Base-by-base conservation (phyloP, 92 coral and sea anemone species). In the Phenganax marumi region DNA sequence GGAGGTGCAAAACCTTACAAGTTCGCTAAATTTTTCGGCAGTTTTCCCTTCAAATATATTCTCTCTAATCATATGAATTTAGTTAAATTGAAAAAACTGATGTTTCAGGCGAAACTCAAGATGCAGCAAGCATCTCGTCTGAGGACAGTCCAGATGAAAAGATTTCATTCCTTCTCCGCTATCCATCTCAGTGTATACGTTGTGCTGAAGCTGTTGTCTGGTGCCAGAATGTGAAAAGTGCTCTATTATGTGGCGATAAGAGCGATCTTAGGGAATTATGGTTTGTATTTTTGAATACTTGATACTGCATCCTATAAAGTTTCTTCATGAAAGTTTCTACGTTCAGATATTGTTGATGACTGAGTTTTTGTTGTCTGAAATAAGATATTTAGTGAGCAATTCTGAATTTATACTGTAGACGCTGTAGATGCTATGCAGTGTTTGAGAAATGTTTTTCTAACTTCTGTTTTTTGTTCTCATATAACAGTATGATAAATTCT, bases 161-260 rank as follows among this genome's bases (percentile, higher is more conserved):
- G 47, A 39, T 14, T 63, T 89, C 86, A 70, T 87, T 85, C 58
- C 43, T 89, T 83, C 79, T 94, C 19, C 87, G 77, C 81, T 96
- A 77, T 79, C 97, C 97, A 12, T 77, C 90, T 14, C 97, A 92
- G 86, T 96, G 99, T 75, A 81, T 96, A 24, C 85, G 84, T 19
- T 85, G 89, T 60, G 91, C 90, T n/a, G 91, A 91, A 50, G 95
- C 90, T 50, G 92, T 87, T 7, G 19, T 88, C 76, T 92, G 97
- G 97, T 85, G 78, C 68, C 80, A 81, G 19, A 80, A 86, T 68
- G 89, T 96, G 50, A 85, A 46, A 60, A 69, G 84, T 24, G 92
- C 97, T 55, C 86, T 96, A 64, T 87, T 68, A 77, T 86, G 86
- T 50, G 89, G 88, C 24, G 75, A 85, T 13, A 50, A 63, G 26